Base-by-base conservation (phyloP, 2,113 vertebrate species). In the Brienomyrus longianalis region DNA sequence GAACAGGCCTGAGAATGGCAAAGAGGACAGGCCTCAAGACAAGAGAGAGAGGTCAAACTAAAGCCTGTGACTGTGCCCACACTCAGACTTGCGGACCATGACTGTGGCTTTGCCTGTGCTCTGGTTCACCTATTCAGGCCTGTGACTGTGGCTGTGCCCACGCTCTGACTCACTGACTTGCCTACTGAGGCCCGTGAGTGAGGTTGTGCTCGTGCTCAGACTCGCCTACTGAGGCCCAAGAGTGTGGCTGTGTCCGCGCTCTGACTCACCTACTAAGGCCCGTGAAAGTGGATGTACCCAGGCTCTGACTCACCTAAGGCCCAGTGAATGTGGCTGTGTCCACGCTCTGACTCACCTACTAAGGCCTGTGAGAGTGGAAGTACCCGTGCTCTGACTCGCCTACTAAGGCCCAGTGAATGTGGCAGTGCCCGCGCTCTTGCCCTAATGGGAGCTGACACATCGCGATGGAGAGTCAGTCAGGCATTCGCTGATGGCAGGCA, bases 371-470 rank as follows among this genome's bases (percentile, higher is more conserved):
- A 83, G 7, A 21, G 31, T 80, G 43, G 17, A 7, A 11, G 15
- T 45, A 43, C 17, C 43, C 5, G 43, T 2, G 2, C 31, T 83
- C 8, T 39, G 70, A 77, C 31, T 19, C 35, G 10, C 62, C 62
- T 11, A n/a, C 39, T 48, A 3, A 48, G 21, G 45, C 83, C 45
- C 23, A 56, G 17, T 48, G 45, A 84, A 9, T 84, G 19, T 84
- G 43, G 45, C 43, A 23, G 17, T 45, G 21, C 17, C 83, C 9
- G 2, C 19, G 8, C 39, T 84, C 51, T 62, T 45, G 2, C 19
- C 77, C 90, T 93, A 92, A 92, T 92, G 56, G 83, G 54, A 88
- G 66, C 52, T 92, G 88, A 92, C 92, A 91, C 39, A 35, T 10
- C 6, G 80, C 83, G 45, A 91, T 51, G 88, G 88, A 89, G 89